phyloP scores from a whole-genome alignment of 2,113 vertebrate species.

The Gambusia affinis region DNA sequence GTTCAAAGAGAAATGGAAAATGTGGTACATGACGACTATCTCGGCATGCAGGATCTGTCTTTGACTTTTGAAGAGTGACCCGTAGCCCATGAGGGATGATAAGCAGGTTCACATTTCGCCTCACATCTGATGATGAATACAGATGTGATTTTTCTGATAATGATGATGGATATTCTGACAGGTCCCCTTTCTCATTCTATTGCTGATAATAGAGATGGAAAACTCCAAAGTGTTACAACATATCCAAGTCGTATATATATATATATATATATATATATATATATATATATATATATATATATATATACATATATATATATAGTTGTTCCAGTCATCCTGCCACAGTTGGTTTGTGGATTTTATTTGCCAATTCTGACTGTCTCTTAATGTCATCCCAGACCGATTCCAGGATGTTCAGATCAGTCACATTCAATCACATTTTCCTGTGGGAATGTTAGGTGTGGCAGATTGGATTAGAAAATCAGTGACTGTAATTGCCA shows the following conservation, averaged over 20 bases:
- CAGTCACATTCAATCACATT: conserved; percentile 27
- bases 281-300: no score
- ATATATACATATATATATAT: no score
- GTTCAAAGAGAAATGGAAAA: not conserved
- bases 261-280: no score
- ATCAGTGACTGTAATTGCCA: conserved; percentile 51
- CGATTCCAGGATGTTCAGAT: conserved; percentile 18
- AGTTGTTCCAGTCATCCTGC: not conserved
- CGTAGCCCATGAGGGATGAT: conserved; percentile 63
- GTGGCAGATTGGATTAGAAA: conserved; percentile 60
- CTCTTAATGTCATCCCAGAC: conserved; percentile 27
- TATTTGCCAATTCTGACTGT: conserved; percentile 12
- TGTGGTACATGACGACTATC: not conserved
- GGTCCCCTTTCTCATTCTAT: conserved; percentile 28
- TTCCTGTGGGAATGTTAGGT: conserved; percentile 27
- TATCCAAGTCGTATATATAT: not conserved
- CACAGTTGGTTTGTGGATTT: conserved; percentile 4
- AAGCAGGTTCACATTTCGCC: conserved; percentile 67
- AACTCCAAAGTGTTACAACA: not conserved
- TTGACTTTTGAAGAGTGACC: conserved; percentile 70
- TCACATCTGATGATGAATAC: conserved; percentile 62
- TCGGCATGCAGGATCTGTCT: conserved; percentile 61
- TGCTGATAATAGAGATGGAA: conserved; percentile 26
- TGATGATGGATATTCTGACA: conserved; percentile 70
- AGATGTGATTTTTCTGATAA: conserved; percentile 69